Evolutionary conservation across 2,797 vertebrate genomes (phyloP), one percentile per base, ranked within the genome.

Genomic region (Balearica regulorum): DNA sequence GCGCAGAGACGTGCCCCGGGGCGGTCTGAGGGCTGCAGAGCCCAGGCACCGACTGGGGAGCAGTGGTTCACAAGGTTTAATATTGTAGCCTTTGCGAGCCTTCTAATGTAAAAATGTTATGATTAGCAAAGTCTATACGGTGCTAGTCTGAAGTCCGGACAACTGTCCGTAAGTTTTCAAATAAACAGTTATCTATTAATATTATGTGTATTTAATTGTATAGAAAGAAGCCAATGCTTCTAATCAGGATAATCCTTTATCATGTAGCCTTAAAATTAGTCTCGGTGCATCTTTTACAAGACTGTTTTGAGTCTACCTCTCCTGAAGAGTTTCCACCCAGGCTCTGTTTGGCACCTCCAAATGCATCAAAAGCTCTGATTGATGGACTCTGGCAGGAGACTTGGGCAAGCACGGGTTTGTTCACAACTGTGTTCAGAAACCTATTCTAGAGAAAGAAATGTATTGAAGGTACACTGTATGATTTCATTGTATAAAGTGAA

Each of bases 1-100:
- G 12, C 1, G 1, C n/a, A 19, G 31, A 43, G 16, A 3, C 20
- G 2, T 15, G 37, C 28, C 55, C 6, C 44, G 46, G 49, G 33
- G 22, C 14, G 16, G 51, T 15, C 33, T 31, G 53, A 57, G 37
- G 17, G 28, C 11, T 49, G 16, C 37, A 39, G 61, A 43, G 21
- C 68, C 55, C 28, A 8, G 15, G 26, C 18, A 9, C n/a, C 1
- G 3, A 8, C 22, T 49, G 48, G 58, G n/a, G 31, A 60, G 33
- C 21, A 31, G 21, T 57, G 7, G 16, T 35, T 57, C n/a, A 13
- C 16, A 46, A 54, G n/a, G 20, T 46, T 26, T 24, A 21, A 35
- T 25, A n/a, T n/a, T 65, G 39, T 44, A 66, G 64, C 16, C 14
- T 54, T 65, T 58, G 28, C 69, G 31, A 54, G 44, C 55, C 57